phyloP scores from a whole-genome alignment of 53 echinoderm and acorn worm genomes.

The Stichopus horrens region DNA sequence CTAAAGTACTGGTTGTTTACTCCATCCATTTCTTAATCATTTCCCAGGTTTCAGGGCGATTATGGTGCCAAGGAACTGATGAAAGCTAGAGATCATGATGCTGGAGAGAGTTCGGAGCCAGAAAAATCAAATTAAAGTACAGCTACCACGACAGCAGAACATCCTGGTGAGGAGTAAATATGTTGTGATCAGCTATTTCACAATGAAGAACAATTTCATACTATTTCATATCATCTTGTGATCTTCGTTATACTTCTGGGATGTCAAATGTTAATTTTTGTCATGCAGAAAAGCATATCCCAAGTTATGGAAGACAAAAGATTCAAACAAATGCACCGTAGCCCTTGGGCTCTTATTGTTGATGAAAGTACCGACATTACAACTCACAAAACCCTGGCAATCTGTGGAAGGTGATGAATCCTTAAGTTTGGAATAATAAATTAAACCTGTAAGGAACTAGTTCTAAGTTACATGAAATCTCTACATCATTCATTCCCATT shows the following conservation, averaged over 20 bases:
- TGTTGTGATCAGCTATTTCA: background rate
- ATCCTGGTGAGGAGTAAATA: conserved; percentile 1
- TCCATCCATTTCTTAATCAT: background rate
- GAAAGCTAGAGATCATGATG: too few species aligned
- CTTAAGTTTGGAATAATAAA: background rate
- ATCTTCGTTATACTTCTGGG: too few species aligned
- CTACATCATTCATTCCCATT: background rate
- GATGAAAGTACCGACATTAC: conserved; percentile 22
- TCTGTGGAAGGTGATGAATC: conserved; percentile 31
- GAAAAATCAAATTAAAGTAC: background rate
- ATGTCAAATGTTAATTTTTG: background rate
- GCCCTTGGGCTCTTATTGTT: conserved; percentile 7
- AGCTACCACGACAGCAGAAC: background rate
- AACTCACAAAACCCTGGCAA: conserved; percentile 20
- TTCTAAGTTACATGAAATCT: background rate
- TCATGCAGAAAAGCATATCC: background rate
- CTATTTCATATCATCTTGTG: too few species aligned
- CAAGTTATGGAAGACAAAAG: background rate
- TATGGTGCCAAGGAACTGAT: background rate
- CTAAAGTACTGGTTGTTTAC: background rate
- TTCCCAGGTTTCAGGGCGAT: background rate
- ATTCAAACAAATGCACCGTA: background rate
- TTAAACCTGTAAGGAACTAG: background rate
- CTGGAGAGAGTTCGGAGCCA: background rate
- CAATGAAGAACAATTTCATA: background rate